These are phyloP conservation scores for Eulacestoma nigropectus DNA, from an alignment of 2,113 vertebrate genomes.

Conservation along the genomic window DNA sequence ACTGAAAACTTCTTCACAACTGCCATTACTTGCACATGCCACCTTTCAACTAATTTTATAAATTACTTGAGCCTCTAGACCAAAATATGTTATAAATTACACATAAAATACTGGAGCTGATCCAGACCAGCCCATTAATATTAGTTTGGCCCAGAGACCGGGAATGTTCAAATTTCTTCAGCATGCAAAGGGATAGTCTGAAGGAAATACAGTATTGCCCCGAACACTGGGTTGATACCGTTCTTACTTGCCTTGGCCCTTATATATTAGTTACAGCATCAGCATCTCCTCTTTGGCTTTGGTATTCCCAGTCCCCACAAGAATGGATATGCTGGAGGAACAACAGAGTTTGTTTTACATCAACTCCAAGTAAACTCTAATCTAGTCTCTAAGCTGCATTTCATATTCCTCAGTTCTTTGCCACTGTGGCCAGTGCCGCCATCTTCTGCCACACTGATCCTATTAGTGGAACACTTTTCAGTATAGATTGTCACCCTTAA, in stretches of 20 bases:
- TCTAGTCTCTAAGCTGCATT: neutral
- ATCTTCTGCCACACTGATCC: neutral
- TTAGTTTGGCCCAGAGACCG: neutral
- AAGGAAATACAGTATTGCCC: neutral
- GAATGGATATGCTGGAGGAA: neutral
- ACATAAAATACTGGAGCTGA: neutral
- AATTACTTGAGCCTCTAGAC: neutral
- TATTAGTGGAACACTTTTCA: neutral
- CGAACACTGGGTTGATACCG: fast-evolving
- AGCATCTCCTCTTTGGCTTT: neutral
- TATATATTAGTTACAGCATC: neutral
- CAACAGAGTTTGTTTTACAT: neutral
- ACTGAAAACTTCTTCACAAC: neutral
- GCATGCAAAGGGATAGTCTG: neutral
- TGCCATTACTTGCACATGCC: neutral
- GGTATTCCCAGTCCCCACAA: neutral
- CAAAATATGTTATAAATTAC: neutral
- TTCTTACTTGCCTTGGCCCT: neutral
- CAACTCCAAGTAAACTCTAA: neutral
- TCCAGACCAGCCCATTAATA: neutral
- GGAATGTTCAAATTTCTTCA: neutral
- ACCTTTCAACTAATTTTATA: neutral
- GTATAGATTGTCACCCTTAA: neutral
- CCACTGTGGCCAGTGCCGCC: neutral
- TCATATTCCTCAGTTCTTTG: neutral